Conservation (phyloP, 2,797 vertebrate genomes). For the Sebastes iracundus region DNA sequence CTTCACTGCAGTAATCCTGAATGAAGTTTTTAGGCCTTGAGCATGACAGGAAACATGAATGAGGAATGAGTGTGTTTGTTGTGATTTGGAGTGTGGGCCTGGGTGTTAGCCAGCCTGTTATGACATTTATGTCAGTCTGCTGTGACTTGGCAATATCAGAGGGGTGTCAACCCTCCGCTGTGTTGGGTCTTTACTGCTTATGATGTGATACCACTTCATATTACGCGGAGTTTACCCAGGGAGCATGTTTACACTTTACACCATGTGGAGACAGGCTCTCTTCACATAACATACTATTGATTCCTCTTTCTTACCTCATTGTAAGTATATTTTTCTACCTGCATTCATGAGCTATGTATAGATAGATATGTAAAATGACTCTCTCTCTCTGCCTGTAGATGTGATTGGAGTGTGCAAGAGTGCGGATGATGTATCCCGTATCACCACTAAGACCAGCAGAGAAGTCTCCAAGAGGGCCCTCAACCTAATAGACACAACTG, state of each 20-base stretch:
- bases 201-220: constrained; percentile 28
- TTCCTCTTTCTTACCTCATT: background rate
- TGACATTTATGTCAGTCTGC: constrained; percentile 49
- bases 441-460: constrained; percentile 86
- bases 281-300: background rate
- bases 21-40: constrained; percentile 52
- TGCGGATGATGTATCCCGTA: constrained; percentile 85
- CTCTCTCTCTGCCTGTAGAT: constrained; percentile 79
- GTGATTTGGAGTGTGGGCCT: constrained; percentile 41
- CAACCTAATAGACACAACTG: constrained; percentile 87
- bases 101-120: constrained; percentile 40
- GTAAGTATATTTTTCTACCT: background rate
- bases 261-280: background rate
- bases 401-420: constrained; percentile 92
- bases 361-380: constrained; percentile 7
- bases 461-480: constrained; percentile 91
- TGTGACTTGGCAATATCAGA: constrained; percentile 39
- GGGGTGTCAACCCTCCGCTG: constrained; percentile 22
- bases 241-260: constrained; percentile 17
- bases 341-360: background rate
- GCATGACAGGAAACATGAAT: constrained; percentile 55
- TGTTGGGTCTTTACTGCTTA: constrained; percentile 30
- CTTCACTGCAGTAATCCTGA: constrained; percentile 41
- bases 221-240: constrained; percentile 12
- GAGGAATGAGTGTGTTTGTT: constrained; percentile 59